Evolutionary conservation across 2,113 vertebrate species (phyloP), one percentile per base, ranked within the genome.

Genomic region (Channa argus): DNA sequence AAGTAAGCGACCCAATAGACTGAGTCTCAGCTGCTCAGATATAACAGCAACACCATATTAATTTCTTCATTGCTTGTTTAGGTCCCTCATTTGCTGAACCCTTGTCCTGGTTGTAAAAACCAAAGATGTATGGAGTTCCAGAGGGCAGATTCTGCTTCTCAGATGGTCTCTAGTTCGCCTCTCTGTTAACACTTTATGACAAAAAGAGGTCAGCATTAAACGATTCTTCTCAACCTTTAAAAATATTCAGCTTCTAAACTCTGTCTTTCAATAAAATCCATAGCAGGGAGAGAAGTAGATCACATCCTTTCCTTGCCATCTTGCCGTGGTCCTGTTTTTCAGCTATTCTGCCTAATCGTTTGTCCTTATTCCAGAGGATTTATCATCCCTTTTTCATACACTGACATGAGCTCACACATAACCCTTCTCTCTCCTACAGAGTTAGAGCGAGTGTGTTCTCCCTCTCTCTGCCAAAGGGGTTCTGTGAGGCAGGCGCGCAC

Each of bases 401-500:
- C 82, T 90, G 77, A 85, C 80, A 89, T 86, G 82, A 84, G 88
- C 90, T 88, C 80, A 70, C 89, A 86, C 86, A 89, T 75, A 87
- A 59, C 66, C 81, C 81, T 56, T 10, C 77, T 69, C 74, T 59
- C 82, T 71, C 55, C n/a, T 39, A 83, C 88, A 80, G 89, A 82
- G 77, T 82, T 54, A 12, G 74, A 90, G 77, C 66, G 67, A 80
- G 77, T 84, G 63, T 68, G 75, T 71, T 76, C 84, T 79, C 79
- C 69, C 90, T 82, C 71, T 37, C 73, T 84, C 74, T 72, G 80
- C 83, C 77, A 87, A 86, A 86, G 90, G 89, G 86, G 83, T 83
- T 85, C 84, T 85, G 83, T 89, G 89, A 90, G 83, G 85, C 86
- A 87, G 84, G 79, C 85, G 80, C 84, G 87, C 74, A 88, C 74